Conservation (phyloP, 2,888 invertebrate genomes). For the Taphrorychus bicolor region DNA sequence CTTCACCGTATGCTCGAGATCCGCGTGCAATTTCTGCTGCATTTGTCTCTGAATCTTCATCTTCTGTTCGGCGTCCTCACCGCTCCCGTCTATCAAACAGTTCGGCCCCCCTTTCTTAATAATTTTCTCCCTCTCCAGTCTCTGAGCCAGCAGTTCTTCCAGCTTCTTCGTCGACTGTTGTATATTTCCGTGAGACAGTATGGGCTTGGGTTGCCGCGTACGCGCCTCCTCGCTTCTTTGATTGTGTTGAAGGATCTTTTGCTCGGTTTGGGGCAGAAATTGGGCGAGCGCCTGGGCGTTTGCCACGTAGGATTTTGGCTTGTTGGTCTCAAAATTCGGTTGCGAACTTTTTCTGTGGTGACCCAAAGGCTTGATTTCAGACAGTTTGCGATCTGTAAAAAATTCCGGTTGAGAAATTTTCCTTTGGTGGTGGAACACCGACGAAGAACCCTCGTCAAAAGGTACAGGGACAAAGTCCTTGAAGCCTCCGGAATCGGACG, state of each 20-base stretch:
- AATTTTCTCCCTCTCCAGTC: slow-evolving; percentile 54
- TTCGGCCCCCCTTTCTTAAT: slow-evolving; percentile 50
- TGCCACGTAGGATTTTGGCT: slow-evolving; percentile 49
- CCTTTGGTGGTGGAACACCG: slow-evolving; percentile 50
- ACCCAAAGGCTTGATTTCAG: slow-evolving; percentile 47
- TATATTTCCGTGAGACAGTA: slow-evolving; percentile 57
- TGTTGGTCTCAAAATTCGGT: slow-evolving; percentile 51
- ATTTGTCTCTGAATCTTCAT: slow-evolving; percentile 59
- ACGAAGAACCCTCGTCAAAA: slow-evolving; percentile 41
- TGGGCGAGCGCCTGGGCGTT: slow-evolving; percentile 58
- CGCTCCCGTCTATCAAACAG: slow-evolving; percentile 53
- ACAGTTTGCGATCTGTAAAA: slow-evolving; percentile 45
- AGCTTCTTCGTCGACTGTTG: slow-evolving; percentile 60
- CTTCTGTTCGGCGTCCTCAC: slow-evolving; percentile 57
- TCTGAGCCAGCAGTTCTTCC: slow-evolving; percentile 59
- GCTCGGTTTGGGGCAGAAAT: slow-evolving; percentile 56
- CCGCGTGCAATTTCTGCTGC: slow-evolving; percentile 60
- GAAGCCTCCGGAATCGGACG: slow-evolving; percentile 61
- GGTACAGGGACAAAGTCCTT: slow-evolving; percentile 58
- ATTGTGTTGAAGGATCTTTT: slow-evolving; percentile 49
- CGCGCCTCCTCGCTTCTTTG: slow-evolving; percentile 48
- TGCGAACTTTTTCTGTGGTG: slow-evolving; percentile 56
- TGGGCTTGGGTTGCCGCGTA: slow-evolving; percentile 49
- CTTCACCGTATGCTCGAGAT: slow-evolving; percentile 61
- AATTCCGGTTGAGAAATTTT: slow-evolving; percentile 58